Base-by-base conservation (phyloP, 1,140 invertebrate species). In the Bradysia coprophila region DNA sequence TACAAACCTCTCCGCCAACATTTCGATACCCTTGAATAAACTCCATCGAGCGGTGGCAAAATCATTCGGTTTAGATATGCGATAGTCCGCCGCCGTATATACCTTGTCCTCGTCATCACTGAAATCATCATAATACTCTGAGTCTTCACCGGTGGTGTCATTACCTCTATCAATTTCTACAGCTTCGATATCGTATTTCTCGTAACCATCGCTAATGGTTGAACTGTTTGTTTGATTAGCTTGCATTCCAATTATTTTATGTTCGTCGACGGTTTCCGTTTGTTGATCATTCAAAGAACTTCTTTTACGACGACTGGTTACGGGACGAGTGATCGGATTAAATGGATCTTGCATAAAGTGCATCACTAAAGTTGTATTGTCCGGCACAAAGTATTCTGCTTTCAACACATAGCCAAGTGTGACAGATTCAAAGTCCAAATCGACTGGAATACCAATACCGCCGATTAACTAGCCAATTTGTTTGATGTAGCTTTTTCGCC, bases 371-470 rank as follows among this genome's bases (percentile, higher is more conserved):
- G 49, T 47, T 2, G 52, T 52, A 10, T 42, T 47, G 3, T 16
- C 40, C 10, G 58, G 55, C 40, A 61, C 39, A 49, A 51, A 59
- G 40, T 59, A 60, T 38, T 61, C 55, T 2, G 53, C 54, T 21
- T 61, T 61, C 0, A 61, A 38, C 1, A 61, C 57, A 51, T 57
- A 60, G 2, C 58, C 58, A 0, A 56, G 56, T 1, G 55, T 58
- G 5, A 60, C 51, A 0, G 57, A 54, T 38, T 61, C 58, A n/a
- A 44, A 55, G 4, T 50, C 46, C 11, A 61, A 48, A 36, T 42
- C 41, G 11, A 60, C 38, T 0, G 58, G 58, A 38, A 61, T 48
- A 45, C 58, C 58, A 43, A 61, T 55, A 37, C 57, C 58, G 9
- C 41, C 47, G 46, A 61, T 54, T 16, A 53, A 55, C 57, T 60